phyloP scores from a whole-genome alignment of 2,113 vertebrate species.

The Zosterops borbonicus region DNA sequence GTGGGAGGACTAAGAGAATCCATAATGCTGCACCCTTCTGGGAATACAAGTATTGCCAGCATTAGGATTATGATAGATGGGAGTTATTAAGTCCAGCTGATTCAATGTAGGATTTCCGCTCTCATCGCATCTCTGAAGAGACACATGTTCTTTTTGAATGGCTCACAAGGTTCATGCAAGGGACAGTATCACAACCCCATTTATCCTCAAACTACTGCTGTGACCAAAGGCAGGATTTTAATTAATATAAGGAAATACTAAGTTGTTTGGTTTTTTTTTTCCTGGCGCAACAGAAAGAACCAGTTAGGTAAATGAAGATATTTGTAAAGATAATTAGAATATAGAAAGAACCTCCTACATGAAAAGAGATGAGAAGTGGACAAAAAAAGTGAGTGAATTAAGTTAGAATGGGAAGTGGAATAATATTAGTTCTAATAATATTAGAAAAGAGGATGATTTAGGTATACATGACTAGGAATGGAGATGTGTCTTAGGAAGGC shows the following conservation, averaged over 20 bases:
- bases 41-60: neutral
- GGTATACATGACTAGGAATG: rapidly evolving
- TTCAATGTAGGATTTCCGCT: neutral
- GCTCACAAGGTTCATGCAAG: neutral
- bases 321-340: neutral
- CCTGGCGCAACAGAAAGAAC: neutral
- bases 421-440: neutral
- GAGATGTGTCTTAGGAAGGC: neutral
- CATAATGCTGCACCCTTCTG: neutral
- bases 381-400: neutral
- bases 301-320: neutral
- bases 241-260: neutral
- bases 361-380: neutral
- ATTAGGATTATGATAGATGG: neutral
- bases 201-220: neutral
- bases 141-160: neutral
- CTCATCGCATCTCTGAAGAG: neutral
- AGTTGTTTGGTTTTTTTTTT: neutral
- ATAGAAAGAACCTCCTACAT: neutral
- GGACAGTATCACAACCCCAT: neutral
- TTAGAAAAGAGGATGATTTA: neutral
- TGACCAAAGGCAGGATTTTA: neutral
- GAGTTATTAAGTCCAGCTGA: neutral
- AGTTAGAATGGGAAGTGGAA: neutral
- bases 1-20: neutral